Evolutionary conservation across 2,113 vertebrate species (phyloP).

Genomic region (Hippocampus barbouri): DNA sequence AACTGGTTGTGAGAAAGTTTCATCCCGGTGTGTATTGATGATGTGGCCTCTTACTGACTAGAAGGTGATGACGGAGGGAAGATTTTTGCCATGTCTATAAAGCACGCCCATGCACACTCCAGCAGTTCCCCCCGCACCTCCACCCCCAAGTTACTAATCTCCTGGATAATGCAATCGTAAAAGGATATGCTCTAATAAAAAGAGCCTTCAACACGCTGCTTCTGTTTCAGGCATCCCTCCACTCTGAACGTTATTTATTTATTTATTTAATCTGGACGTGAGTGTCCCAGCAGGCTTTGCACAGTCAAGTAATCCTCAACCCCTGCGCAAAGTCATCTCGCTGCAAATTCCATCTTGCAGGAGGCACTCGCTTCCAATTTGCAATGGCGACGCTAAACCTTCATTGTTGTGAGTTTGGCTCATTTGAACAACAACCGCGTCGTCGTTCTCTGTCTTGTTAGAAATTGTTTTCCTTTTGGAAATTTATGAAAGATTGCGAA

Average conservation of each 20-base stretch:
- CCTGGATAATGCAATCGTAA: slow-evolving; percentile 32
- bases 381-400: slow-evolving; percentile 11
- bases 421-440: not conserved
- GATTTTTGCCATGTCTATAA: slow-evolving; percentile 25
- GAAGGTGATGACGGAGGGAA: slow-evolving; percentile 27
- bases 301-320: slow-evolving; percentile 36
- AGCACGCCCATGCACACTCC: slow-evolving; percentile 21
- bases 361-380: slow-evolving; percentile 20
- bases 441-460: not conserved
- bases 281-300: slow-evolving; percentile 46
- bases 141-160: not conserved
- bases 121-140: not conserved
- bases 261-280: not conserved
- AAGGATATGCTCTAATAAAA: slow-evolving; percentile 16
- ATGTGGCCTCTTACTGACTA: slow-evolving; percentile 36
- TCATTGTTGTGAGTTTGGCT: not conserved
- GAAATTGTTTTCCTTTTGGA: not conserved
- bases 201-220: not conserved
- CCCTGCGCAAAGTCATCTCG: slow-evolving; percentile 32
- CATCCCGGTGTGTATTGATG: slow-evolving; percentile 19
- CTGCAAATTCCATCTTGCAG: slow-evolving; percentile 22
- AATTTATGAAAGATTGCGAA: not conserved
- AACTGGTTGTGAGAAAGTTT: slow-evolving; percentile 23
- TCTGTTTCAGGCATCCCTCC: slow-evolving; percentile 33
- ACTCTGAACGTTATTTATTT: not conserved